phyloP scores from a whole-genome alignment of 2,797 vertebrate species.

The Psittacula derbiana region DNA sequence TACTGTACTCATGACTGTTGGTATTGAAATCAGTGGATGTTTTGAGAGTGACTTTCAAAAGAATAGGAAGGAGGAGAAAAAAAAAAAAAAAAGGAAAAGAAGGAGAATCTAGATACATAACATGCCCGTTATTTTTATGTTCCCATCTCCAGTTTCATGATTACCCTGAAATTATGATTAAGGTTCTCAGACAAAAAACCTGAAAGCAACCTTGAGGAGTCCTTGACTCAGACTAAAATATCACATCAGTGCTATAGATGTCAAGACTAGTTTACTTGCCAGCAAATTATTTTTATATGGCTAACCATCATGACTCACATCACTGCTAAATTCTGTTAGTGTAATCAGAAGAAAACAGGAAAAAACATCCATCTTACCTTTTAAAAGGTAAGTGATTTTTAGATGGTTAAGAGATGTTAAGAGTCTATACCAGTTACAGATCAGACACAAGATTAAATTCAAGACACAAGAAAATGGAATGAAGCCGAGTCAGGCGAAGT shows the following conservation, averaged over 20 bases:
- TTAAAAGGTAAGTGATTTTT: neutral
- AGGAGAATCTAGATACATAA: neutral
- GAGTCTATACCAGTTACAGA: neutral
- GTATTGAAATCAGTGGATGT: neutral
- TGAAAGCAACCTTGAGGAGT: neutral
- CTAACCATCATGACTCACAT: neutral
- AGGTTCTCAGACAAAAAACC: neutral
- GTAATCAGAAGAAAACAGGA: neutral
- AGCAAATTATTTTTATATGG: neutral
- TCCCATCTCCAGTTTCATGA: neutral
- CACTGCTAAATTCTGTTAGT: neutral
- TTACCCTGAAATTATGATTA: neutral
- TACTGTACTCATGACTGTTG: neutral
- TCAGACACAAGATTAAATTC: neutral
- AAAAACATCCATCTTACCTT: neutral
- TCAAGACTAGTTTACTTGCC: neutral
- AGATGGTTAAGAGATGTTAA: neutral
- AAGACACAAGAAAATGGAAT: neutral
- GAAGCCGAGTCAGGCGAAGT: neutral
- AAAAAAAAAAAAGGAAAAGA: neutral
- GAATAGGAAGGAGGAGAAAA: neutral
- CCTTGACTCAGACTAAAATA: neutral
- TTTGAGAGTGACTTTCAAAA: neutral
- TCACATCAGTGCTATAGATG: neutral
- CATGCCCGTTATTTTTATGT: neutral